Base-by-base conservation (phyloP, 2,888 invertebrate genomes). In the Junonia oenone region DNA sequence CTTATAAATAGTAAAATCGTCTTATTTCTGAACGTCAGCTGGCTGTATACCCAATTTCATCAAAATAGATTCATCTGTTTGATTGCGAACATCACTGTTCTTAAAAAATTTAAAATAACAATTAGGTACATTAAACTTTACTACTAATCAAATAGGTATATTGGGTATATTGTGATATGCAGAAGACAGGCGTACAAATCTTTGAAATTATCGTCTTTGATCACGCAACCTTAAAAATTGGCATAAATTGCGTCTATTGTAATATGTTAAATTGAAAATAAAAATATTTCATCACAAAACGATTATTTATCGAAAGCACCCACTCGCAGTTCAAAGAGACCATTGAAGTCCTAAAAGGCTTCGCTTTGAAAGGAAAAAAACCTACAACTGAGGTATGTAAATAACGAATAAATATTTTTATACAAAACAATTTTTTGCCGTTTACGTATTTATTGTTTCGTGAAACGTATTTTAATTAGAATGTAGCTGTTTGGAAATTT, bases 401-500 rank as follows among this genome's bases (percentile, higher is more conserved):
- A 35, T 35, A 13, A 35, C 14, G 35, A 35, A 13, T 13, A 35
- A 37, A 22, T 48, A 48, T 48, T 37, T 48, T 37, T 37, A 37
- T 37, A 15, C 14, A 22, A 48, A 48, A 14, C 26, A 48, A 19
- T n/a, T n/a, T n/a, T n/a, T n/a, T n/a, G n/a, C n/a, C n/a, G n/a
- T n/a, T n/a, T n/a, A n/a, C n/a, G n/a, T n/a, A n/a, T n/a, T n/a
- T n/a, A n/a, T n/a, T n/a, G n/a, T n/a, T n/a, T n/a, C n/a, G n/a
- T n/a, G n/a, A n/a, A 31, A 9, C 31, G 15, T 17, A 15, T 11
- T 11, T 31, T 15, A 15, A 31, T 46, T 15, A 31, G 17, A 31
- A 8, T 31, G 2, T 2, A n/a, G n/a, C n/a, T n/a, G n/a, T 26
- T 26, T 19, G 19, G 31, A 27, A 26, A 11, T 35, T 45, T 33